phyloP scores from a whole-genome alignment of 2,888 invertebrate species.

The Automeris io region DNA sequence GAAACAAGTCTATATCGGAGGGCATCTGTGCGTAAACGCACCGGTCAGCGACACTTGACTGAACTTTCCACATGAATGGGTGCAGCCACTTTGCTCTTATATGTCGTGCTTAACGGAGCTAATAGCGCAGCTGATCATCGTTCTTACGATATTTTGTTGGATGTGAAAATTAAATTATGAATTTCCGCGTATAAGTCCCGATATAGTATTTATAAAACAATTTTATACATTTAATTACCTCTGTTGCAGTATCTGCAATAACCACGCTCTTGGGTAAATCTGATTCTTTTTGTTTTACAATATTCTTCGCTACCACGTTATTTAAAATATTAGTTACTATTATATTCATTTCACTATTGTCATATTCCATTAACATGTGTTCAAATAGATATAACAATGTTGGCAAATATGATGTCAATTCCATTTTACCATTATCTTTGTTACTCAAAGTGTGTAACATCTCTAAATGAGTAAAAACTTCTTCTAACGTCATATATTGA shows the following conservation, averaged over 20 bases:
- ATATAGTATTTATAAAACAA: neutral
- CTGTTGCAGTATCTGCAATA: constrained; percentile 39
- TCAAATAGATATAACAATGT: constrained; percentile 41
- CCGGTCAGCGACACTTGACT: too few species aligned
- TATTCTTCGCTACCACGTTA: constrained; percentile 40
- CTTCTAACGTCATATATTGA: constrained; percentile 50
- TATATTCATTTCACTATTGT: constrained; percentile 57
- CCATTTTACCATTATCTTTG: constrained; percentile 32
- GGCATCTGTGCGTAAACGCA: too few species aligned
- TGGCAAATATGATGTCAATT: constrained; percentile 35
- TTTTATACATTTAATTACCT: constrained; percentile 30
- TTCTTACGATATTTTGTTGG: too few species aligned
- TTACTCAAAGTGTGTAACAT: constrained; percentile 40
- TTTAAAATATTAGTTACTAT: constrained; percentile 47
- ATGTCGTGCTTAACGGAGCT: too few species aligned
- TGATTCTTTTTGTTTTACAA: constrained; percentile 20
- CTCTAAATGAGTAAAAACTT: constrained; percentile 48
- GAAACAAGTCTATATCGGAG: too few species aligned
- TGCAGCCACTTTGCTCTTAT: too few species aligned
- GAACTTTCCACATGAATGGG: too few species aligned
- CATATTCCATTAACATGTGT: constrained; percentile 44
- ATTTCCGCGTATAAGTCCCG: neutral
- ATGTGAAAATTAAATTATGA: neutral
- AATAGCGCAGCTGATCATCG: too few species aligned
- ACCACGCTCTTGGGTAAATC: constrained; percentile 21